Conservation (phyloP, 2,797 vertebrate species). For the Danio aesculapii region DNA sequence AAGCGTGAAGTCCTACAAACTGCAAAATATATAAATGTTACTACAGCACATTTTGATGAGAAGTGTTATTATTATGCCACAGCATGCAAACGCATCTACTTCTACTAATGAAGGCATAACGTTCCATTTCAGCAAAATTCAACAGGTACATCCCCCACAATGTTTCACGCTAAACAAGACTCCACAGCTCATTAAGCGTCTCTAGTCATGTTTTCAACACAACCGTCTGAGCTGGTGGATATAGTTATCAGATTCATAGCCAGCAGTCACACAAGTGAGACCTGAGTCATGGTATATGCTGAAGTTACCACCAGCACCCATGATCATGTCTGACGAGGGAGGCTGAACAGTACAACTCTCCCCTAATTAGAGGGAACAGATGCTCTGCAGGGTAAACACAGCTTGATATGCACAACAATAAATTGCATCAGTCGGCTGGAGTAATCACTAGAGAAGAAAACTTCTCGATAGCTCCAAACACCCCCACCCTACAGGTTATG, state of each 20-base stretch:
- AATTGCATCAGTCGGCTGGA: slow-evolving; percentile 55
- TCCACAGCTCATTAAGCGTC: slow-evolving; percentile 10
- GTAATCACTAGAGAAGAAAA: slow-evolving; percentile 43
- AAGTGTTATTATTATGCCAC: not conserved
- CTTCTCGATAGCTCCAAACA: slow-evolving; percentile 37
- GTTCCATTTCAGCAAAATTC: slow-evolving; percentile 7
- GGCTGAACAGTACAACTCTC: slow-evolving; percentile 51
- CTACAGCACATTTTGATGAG: not conserved
- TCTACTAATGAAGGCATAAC: not conserved
- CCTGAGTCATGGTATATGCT: slow-evolving; percentile 9
- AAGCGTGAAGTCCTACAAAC: not conserved
- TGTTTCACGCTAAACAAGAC: slow-evolving; percentile 6
- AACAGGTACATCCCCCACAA: slow-evolving; percentile 9
- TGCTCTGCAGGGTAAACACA: slow-evolving; percentile 63
- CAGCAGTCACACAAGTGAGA: slow-evolving; percentile 18
- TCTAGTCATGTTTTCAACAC: not conserved
- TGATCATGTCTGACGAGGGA: slow-evolving; percentile 47
- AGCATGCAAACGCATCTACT: not conserved
- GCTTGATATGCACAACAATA: slow-evolving; percentile 63
- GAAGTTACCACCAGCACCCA: slow-evolving; percentile 39
- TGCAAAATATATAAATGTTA: not conserved
- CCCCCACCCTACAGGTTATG: slow-evolving; percentile 35
- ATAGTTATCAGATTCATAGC: slow-evolving; percentile 9
- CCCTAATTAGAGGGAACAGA: slow-evolving; percentile 66
- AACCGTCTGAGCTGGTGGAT: not conserved